Percentiles rank a stretch among this genome's conserved stretches.
Conservation (phyloP, 2,797 vertebrate genomes). For the Silurus lanzhouensis region DNA sequence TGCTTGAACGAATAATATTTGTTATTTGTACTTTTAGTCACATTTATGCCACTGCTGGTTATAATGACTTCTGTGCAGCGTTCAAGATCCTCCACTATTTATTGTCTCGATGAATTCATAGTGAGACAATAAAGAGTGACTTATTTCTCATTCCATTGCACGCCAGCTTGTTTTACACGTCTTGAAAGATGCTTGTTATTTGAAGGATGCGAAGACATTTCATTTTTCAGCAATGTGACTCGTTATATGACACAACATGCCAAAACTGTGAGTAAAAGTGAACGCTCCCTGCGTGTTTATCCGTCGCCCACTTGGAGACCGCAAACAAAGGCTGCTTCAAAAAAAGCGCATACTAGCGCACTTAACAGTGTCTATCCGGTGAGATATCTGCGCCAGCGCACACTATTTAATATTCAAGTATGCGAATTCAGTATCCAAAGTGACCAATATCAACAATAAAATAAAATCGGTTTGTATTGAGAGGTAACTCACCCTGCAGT, state of each 20-base stretch:
- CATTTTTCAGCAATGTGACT: not conserved
- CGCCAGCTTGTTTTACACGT: not conserved
- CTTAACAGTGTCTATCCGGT: not conserved
- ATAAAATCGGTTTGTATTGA: not conserved
- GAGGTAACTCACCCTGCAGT: slow-evolving; percentile 71
- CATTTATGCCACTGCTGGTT: not conserved
- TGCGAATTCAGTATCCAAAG: slow-evolving; percentile 40
- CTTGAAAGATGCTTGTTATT: not conserved
- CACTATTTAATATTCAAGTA: slow-evolving; percentile 13
- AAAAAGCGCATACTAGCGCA: slow-evolving; percentile 1
- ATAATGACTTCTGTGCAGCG: not conserved
- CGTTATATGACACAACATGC: not conserved
- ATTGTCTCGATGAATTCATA: not conserved
- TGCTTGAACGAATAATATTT: not conserved
- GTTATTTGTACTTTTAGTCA: not conserved
- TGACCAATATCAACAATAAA: slow-evolving; percentile 29
- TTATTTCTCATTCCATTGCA: not conserved
- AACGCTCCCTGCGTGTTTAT: not conserved
- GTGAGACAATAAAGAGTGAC: not conserved
- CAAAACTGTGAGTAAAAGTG: not conserved
- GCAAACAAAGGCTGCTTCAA: slow-evolving; percentile 53
- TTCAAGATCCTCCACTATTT: not conserved
- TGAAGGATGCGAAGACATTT: not conserved
- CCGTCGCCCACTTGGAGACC: slow-evolving; percentile 51
- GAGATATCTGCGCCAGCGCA: too few relatives aligned